Evolutionary conservation across 2,797 vertebrate genomes (phyloP).

Genomic region (Falco cherrug): DNA sequence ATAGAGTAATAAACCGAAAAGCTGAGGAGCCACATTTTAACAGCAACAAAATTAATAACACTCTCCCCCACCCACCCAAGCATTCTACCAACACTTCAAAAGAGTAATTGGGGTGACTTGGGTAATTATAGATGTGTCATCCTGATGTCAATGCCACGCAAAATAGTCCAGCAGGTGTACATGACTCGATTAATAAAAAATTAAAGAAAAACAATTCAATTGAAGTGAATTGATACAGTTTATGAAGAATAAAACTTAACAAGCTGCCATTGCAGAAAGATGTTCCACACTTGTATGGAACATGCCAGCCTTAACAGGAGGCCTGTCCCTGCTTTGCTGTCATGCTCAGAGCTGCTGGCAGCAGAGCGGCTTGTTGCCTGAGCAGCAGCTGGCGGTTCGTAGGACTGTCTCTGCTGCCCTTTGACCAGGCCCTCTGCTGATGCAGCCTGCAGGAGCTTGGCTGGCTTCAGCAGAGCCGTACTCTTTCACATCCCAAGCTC

Average conservation of each 20-base stretch:
- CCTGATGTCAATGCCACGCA: neutral
- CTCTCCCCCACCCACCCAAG: neutral
- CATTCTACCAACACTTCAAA: slow-evolving; percentile 18
- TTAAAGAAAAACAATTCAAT: neutral
- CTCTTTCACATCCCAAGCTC: neutral
- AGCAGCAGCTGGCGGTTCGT: neutral
- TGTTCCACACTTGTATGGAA: neutral
- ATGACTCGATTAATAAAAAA: neutral
- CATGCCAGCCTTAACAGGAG: neutral
- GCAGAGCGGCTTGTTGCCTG: neutral
- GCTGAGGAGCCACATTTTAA: neutral
- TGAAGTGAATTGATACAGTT: neutral
- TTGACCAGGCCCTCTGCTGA: neutral
- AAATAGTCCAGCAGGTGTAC: neutral
- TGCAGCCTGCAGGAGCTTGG: neutral
- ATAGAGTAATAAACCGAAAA: neutral
- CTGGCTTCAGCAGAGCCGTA: rapidly evolving
- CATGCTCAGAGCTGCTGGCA: neutral
- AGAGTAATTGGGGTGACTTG: neutral
- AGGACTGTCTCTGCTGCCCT: neutral
- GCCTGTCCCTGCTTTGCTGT: neutral
- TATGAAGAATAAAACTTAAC: neutral
- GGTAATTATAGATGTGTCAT: neutral
- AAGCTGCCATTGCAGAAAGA: neutral
- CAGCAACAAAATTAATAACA: neutral